Base-by-base conservation (phyloP, 2,113 vertebrate genomes). In the Oryzias curvinotus region DNA sequence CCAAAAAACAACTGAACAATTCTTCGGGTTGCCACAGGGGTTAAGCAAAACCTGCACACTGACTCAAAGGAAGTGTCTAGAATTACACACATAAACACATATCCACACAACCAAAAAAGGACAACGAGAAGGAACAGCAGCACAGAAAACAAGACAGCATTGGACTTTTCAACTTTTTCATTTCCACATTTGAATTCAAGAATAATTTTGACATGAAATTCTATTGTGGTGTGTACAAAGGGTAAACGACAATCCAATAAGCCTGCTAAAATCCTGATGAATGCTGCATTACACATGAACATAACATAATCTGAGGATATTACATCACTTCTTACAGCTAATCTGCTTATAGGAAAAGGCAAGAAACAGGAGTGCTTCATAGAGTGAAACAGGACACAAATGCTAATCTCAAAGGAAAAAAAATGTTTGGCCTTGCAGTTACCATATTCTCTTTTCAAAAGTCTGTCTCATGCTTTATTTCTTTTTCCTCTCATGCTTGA, bases 271-370 rank as follows among this genome's bases (percentile, higher is more conserved):
- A 50, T 74, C 66, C 44, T 63, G 58, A 62, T 78, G 74, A 85
- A 76, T 56, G 30, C 45, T 70, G 44, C 43, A 54, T 58, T 64
- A 71, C 58, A 72, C 55, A 59, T 66, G 57, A 66, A 59, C 59
- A 56, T 60, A 47, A 43, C 51, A 47, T 77, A 74, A 77, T 77
- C 76, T 68, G 57, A 47, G 57, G 41, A 3, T 61, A 62, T 75
- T 80, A 63, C 62, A 23, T 81, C 65, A 71, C 58, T 55, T 72
- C 61, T 66, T 58, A 52, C 18, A 44, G 71, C 44, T 85, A 80
- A 85, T 81, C 80, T 71, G 68, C 71, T 75, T 76, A 80, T 28
- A 18, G 13, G 25, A 60, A 52, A 64, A 82, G 58, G 18, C 43
- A 61, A 46, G 67, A 15, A 55, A 64, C 59, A 75, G 52, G 62